Evolutionary conservation across 2,797 vertebrate genomes (phyloP).

Genomic region (Buphagus erythrorhynchus): DNA sequence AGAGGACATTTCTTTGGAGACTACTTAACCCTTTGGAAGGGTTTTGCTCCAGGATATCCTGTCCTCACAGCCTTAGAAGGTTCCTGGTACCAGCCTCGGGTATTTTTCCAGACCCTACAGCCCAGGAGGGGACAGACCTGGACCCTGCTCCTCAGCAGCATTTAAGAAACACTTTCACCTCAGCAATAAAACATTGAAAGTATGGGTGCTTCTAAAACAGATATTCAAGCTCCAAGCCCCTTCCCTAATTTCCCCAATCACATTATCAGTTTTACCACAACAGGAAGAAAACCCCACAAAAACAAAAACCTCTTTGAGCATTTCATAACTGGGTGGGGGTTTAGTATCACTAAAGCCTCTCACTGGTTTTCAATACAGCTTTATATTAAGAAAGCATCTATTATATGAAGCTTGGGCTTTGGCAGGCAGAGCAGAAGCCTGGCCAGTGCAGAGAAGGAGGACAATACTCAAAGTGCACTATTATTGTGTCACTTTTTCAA

Average conservation of each 20-base stretch:
- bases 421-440: conserved; percentile 30
- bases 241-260: background rate
- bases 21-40: background rate
- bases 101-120: background rate
- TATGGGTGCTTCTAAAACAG: background rate
- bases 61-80: background rate
- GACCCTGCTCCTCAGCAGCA: background rate
- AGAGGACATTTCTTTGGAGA: background rate
- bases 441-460: background rate
- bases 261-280: conserved; percentile 6
- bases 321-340: conserved; percentile 58
- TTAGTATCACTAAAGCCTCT: conserved; percentile 59
- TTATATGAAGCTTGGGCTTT: conserved; percentile 40
- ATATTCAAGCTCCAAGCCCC: background rate
- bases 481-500: conserved; percentile 45
- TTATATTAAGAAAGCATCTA: conserved; percentile 68
- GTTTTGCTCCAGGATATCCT: background rate
- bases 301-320: conserved; percentile 39
- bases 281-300: background rate
- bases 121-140: accelerated
- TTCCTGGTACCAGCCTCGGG: background rate
- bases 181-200: background rate
- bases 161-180: background rate
- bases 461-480: conserved; percentile 42
- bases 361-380: conserved; percentile 58